Conservation (phyloP, 2,113 vertebrate genomes). For the Triplophysa tibetana region DNA sequence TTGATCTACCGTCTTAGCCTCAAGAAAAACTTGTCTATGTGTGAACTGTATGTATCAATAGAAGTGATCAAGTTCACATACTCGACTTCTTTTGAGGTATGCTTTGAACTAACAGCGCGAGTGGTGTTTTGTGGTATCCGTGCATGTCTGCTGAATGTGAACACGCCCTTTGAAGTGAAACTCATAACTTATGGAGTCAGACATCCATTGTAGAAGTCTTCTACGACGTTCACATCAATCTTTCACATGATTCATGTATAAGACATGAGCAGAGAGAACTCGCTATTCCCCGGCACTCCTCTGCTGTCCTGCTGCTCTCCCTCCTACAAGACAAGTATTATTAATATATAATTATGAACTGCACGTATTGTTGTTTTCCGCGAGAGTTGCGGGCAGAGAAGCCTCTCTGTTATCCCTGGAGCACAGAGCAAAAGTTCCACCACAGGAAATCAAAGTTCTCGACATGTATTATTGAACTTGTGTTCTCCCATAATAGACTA, state of each 20-base stretch:
- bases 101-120: not conserved
- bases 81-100: no score
- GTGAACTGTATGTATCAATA: no score
- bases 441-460: constrained; percentile 55
- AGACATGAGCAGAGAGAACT: constrained; percentile 44
- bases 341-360: constrained; percentile 30
- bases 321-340: constrained; percentile 22
- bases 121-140: not conserved
- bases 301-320: not conserved
- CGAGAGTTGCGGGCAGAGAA: constrained; percentile 40
- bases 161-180: not conserved
- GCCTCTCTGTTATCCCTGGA: constrained; percentile 40
- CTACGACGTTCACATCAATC: constrained; percentile 42
- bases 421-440: not conserved
- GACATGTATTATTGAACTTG: constrained; percentile 69
- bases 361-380: constrained; percentile 18
- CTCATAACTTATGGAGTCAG: constrained; percentile 9
- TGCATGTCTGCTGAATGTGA: not conserved
- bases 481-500: constrained; percentile 61
- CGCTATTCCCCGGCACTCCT: constrained; percentile 5
- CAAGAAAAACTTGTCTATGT: no score
- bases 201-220: constrained; percentile 26
- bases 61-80: no score
- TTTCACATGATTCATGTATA: constrained; percentile 56
- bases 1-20: no score